phyloP scores from a whole-genome alignment of 2,797 vertebrate species.

The Macroramphosus scolopax region DNA sequence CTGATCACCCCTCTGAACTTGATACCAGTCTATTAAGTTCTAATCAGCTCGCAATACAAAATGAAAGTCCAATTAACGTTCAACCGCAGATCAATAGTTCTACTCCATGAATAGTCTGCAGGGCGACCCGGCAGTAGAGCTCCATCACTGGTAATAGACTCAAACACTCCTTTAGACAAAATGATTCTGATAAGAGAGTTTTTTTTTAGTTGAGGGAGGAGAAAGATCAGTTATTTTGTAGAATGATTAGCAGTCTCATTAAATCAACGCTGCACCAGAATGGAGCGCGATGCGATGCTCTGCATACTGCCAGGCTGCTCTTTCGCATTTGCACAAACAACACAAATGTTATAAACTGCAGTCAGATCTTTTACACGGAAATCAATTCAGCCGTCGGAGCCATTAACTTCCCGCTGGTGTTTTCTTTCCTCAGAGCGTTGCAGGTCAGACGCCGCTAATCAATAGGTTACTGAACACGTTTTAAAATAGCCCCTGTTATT shows the following conservation, averaged over 20 bases:
- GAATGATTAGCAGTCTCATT: constrained; percentile 34
- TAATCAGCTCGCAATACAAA: constrained; percentile 13
- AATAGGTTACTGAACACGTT: constrained; percentile 8
- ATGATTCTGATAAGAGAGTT: constrained; percentile 20
- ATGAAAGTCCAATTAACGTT: constrained; percentile 23
- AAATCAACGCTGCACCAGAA: constrained; percentile 20
- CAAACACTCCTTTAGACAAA: constrained; percentile 33
- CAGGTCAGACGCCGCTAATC: constrained; percentile 20
- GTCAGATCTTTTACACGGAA: constrained; percentile 28
- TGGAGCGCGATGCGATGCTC: constrained; percentile 14
- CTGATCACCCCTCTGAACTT: not conserved
- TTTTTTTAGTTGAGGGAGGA: not conserved
- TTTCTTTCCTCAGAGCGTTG: constrained; percentile 10
- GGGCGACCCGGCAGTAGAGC: constrained; percentile 11
- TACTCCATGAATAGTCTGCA: constrained; percentile 5
- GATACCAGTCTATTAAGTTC: not conserved
- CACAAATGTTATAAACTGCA: constrained; percentile 21
- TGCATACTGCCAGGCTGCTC: constrained; percentile 1
- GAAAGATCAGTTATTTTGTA: constrained; percentile 20
- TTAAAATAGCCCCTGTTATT: too few species aligned
- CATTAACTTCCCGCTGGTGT: constrained; percentile 24
- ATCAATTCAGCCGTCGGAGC: constrained; percentile 15
- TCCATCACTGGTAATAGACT: constrained; percentile 34
- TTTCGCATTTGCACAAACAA: constrained; percentile 5
- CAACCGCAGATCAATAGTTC: constrained; percentile 13